Evolutionary conservation across 2,888 invertebrate genomes (phyloP), one percentile per base, ranked within the genome.

Genomic region (Hartigia nigra): DNA sequence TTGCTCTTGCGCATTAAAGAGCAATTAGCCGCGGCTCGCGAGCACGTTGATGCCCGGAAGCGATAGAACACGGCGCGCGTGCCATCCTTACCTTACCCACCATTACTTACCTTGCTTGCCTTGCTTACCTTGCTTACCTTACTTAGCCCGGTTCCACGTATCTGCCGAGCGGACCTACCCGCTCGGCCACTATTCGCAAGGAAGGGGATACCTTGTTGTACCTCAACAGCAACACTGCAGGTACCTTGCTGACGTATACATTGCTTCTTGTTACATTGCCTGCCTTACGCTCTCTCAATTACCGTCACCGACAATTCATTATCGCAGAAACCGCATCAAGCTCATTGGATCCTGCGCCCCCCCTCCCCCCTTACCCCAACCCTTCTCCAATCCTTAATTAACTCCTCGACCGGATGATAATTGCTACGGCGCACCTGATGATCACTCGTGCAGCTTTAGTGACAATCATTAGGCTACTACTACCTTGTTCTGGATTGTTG

Each of bases 31-130:
- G 90, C 90, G 90, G 89, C 88, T 90, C 87, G 88, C 90, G 90
- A 90, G 90, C 90, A 90, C 90, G 86, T 88, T 90, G 90, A 90
- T 90, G 90, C 90, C 90, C 90, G 90, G 90, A 90, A 90, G 90
- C 89, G 90, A 90, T 90, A 90, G 90, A 90, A 90, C 88, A 84
- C 84, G 86, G 87, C 87, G 90, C 90, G 90, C 90, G 90, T 90
- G 90, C 90, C 90, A 90, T 90, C 89, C 89, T 89, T 87, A 85
- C 80, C 81, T 84, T 82, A 81, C 82, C 81, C 85, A 82, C 83
- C 84, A 82, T 84, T 83, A 82, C 81, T 84, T 85, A 83, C 85
- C 83, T 80, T 78, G 79, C 79, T 82, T 81, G 75, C 77, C 77
- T 75, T 74, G 79, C 79, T 82, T 81, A 76, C 77, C 77, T 75